A percentile compares a stretch with the other conserved stretches of the same genome.
Conservation (phyloP, 2,113 vertebrate genomes). For the Microcebus murinus region DNA sequence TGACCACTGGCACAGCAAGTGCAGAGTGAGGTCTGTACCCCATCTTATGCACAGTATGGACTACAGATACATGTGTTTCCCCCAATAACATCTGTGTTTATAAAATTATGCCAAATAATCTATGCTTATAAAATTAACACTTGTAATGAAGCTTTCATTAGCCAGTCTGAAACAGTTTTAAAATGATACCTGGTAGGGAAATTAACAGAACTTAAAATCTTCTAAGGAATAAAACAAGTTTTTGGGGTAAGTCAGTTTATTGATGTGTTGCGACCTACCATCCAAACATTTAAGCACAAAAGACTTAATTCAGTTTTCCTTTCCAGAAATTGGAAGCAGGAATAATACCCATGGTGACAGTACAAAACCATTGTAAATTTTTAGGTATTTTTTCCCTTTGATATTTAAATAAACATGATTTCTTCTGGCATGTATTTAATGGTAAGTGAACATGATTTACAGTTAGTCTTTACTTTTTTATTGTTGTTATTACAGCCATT, state of each 20-base stretch:
- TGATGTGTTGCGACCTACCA: conserved; percentile 15
- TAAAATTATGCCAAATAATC: background rate
- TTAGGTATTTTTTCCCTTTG: background rate
- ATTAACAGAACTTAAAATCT: background rate
- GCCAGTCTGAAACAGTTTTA: background rate
- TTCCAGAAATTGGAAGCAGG: conserved; percentile 18
- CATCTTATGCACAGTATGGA: background rate
- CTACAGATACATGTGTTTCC: background rate
- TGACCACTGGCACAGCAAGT: background rate
- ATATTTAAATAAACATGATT: conserved; percentile 48
- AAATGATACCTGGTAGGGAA: background rate
- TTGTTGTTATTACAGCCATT: conserved; percentile 57
- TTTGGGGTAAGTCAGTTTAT: conserved; percentile 63
- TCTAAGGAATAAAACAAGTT: conserved; percentile 54
- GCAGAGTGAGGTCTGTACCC: too few relatives aligned
- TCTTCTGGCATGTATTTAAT: conserved; percentile 49
- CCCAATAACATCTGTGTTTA: background rate
- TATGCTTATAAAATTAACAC: background rate
- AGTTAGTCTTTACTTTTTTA: conserved; percentile 56
- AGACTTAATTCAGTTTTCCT: conserved; percentile 23
- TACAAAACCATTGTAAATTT: conserved; percentile 31
- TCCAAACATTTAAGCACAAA: conserved; percentile 18
- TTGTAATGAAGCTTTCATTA: background rate
- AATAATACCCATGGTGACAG: conserved; percentile 28
- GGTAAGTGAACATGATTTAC: conserved; percentile 61